Base-by-base conservation (phyloP, 2,797 vertebrate genomes). In the Remorina albescens region DNA sequence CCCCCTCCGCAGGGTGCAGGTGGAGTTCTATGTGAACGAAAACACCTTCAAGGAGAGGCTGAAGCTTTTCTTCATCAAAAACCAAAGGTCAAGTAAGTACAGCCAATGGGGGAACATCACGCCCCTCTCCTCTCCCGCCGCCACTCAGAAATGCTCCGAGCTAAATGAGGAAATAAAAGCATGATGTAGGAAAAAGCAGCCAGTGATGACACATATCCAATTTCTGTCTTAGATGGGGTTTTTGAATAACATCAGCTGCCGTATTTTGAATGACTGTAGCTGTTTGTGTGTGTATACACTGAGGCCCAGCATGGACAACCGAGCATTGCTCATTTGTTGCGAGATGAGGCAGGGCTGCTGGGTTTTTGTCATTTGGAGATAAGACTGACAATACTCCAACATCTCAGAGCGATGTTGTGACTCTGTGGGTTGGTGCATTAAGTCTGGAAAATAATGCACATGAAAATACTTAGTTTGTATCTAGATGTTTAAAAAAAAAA, bases 61-160 rank as follows among this genome's bases (percentile, higher is more conserved):
- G 89, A 96, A 96, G 92, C 93, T 96, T 66, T 96, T 96, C 89
- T 96, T 96, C 91, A 96, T 96, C 91, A 96, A 96, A 92, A 96
- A 96, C 93, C 95, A 96, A 93, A 95, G 95, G 93, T 96, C 95
- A 91, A 96, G 95, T 96, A 94, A 96, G 95, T 95, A 86, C 56
- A 74, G 32, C 57, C 2, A 2, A 5, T 36, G 8, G 42, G 49
- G 49, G 47, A 59, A 7, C 50, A 5, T 39, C 56, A 8, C 32
- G 0, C 13, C 2, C 0, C 2, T 56, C 16, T 53, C 47, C 16
- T 54, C 46, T 53, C 1, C 4, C 9, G 10, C 37, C 44, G 19
- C 49, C 3, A 1, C 47, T 19, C n/a, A 12, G 46, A 57, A 44
- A 16, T 51, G 13, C 47, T 53, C 44, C 0, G 16, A 67, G 37